Evolutionary conservation across 1,140 invertebrate genomes (phyloP), one percentile per base, ranked within the genome.

Genomic region (Stegodyphus mimosarum): DNA sequence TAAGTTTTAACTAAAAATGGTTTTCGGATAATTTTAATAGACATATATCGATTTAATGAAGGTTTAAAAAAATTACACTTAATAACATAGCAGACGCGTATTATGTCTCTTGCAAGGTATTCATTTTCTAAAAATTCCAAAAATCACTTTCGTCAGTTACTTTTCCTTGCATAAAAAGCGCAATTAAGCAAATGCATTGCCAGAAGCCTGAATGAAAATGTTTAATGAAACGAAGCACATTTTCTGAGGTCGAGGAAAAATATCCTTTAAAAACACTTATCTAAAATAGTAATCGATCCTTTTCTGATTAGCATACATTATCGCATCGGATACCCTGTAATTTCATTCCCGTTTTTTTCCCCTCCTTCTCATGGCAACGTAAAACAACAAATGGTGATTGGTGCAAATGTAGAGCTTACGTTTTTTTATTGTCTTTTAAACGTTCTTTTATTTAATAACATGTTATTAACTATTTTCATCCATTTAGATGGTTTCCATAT

Each of bases 291-390:
- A 17, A 83, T 83, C 80, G 80, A 83, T 74, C 80, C 17, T 66
- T 18, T 72, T 64, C 53, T 83, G 71, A 83, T 83, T 83, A 83
- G 74, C 80, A 83, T 83, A 63, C 55, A 83, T 83, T 83, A 83
- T 48, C 49, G 55, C 50, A 71, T 60, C 13, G 55, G 48, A 55
- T 51, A 52, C 11, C n/a, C 67, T 11, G 10, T 33, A 69, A 18
- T 71, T 5, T 52, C 7, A 67, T 71, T 83, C 48, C 7, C 66
- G 49, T 55, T 50, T 81, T 83, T 83, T 60, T 71, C 7, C 15
- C 6, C 15, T 71, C 53, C 17, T 80, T 13, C 67, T 13, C 71
- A 48, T 81, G 17, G 78, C 50, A 48, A 60, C 52, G 52, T 0
- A 11, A 33, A 50, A 78, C 48, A 78, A 69, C 76, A 78, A 17